Conservation (phyloP, 1,140 invertebrate species). For the Drosophila navojoa region DNA sequence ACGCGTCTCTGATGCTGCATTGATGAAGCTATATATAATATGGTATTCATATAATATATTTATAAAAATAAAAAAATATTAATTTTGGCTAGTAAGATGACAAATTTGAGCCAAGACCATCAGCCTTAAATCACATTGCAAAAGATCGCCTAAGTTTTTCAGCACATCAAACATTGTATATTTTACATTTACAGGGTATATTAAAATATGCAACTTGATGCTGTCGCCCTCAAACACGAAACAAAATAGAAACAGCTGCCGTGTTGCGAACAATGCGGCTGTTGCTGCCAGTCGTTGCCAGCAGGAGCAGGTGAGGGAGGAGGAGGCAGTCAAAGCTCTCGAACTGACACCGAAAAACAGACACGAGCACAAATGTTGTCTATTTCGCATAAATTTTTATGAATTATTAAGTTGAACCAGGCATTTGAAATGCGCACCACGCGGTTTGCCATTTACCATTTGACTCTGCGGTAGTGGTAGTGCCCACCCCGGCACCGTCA, state of each 20-base stretch:
- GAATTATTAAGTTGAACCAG: constrained; percentile 77
- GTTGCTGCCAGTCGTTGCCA: not conserved
- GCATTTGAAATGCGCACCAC: constrained; percentile 50
- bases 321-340: not conserved
- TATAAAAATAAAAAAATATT: too few relatives aligned
- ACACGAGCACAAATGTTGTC: constrained; percentile 46
- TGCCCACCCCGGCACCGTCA: not conserved
- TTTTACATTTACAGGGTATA: constrained; percentile 16
- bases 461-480: constrained; percentile 14
- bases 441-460: constrained; percentile 22
- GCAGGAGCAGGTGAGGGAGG: too few relatives aligned
- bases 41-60: too few relatives aligned
- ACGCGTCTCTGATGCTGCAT: too few relatives aligned
- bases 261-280: constrained; percentile 10
- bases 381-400: constrained; percentile 77
- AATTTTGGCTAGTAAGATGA: too few relatives aligned
- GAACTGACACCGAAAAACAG: constrained; percentile 9
- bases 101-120: too few relatives aligned
- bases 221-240: constrained; percentile 5
- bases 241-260: constrained; percentile 17
- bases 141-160: too few relatives aligned
- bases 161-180: too few relatives aligned
- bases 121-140: too few relatives aligned
- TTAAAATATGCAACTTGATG: constrained; percentile 25
- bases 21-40: too few relatives aligned